Evolutionary conservation across 2,888 invertebrate species (phyloP), one percentile per base, ranked within the genome.

Genomic region (Atethmia centrago): DNA sequence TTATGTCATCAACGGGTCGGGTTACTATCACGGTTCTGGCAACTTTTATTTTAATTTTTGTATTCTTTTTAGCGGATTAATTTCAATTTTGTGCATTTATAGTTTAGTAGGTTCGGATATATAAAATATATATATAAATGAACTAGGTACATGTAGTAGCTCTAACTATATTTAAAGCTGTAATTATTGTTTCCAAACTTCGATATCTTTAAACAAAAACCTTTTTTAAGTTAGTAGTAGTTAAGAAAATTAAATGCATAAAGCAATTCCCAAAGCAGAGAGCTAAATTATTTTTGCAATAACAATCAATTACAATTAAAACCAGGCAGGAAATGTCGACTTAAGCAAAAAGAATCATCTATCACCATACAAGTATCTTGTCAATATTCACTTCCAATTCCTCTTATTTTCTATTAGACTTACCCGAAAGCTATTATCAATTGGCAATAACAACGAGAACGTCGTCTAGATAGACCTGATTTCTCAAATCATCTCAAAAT

Each of bases 1-100:
- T 92, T 91, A 90, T 90, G 88, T 89, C 90, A 91, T 85, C 84
- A 82, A 78, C 85, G 79, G 79, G 72, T 83, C 82, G 71, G 69
- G 68, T 74, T 80, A 82, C 76, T 65, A 79, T 71, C 66, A 49
- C 65, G 19, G 66, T 68, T 69, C 21, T 59, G 36, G 42, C 31
- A 45, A 42, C 21, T 66, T 74, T 71, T 36, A 42, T 40, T 71
- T 42, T 28, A 1, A 21, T 28, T 70, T 9, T 40, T 40, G 40
- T 40, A 40, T 8, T 40, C 9, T 42, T 68, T 51, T 59, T 53
- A 8, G 28, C 8, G 12, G 31, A 25, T 49, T n/a, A 0, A 42
- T 49, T 36, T 49, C 40, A 40, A 49, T 55, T 68, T 59, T 28
- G 47, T 28, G 7, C 36, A 28, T 63, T 62, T 47, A 42, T 19